A percentile compares a stretch with the other conserved stretches of the same genome.
Conservation (phyloP, 1,140 invertebrate genomes). For the Platyura marginata region DNA sequence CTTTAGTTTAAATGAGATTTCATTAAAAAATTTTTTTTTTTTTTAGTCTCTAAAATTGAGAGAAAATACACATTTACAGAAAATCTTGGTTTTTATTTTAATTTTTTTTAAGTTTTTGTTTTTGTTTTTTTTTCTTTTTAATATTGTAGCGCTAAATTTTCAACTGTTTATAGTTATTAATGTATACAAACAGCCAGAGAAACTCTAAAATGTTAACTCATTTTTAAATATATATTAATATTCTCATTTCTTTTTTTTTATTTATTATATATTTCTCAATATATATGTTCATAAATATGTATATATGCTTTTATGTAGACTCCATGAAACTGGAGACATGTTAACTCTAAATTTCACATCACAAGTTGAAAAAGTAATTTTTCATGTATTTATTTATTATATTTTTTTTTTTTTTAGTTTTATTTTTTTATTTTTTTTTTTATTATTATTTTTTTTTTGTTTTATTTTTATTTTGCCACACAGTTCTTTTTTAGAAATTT, state of each 20-base stretch:
- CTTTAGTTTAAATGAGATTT: too few species aligned
- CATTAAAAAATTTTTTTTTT: too few species aligned
- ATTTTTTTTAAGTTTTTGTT: too few species aligned
- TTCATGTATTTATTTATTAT: background rate
- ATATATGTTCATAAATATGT: background rate
- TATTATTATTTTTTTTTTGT: background rate
- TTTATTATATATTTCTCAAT: constrained; percentile 2
- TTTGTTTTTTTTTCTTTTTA: too few species aligned
- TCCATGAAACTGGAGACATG: constrained; percentile 19
- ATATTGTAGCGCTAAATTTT: background rate
- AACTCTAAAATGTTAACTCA: constrained; percentile 9
- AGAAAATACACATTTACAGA: too few species aligned
- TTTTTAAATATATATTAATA: constrained; percentile 1
- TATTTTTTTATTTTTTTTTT: background rate
- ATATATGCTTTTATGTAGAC: constrained; percentile 1
- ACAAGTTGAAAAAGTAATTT: constrained; percentile 23
- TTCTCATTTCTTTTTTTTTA: constrained; percentile 1
- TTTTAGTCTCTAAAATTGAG: too few species aligned
- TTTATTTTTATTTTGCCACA: background rate
- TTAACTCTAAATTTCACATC: constrained; percentile 27
- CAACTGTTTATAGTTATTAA: background rate
- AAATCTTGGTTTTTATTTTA: too few species aligned
- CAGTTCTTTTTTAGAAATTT: background rate
- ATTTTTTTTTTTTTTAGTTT: background rate
- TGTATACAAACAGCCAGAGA: constrained; percentile 11